These are phyloP conservation scores for Neodon shergylaensis DNA, from an alignment of 2,113 vertebrate genomes.

Conservation along the genomic window DNA sequence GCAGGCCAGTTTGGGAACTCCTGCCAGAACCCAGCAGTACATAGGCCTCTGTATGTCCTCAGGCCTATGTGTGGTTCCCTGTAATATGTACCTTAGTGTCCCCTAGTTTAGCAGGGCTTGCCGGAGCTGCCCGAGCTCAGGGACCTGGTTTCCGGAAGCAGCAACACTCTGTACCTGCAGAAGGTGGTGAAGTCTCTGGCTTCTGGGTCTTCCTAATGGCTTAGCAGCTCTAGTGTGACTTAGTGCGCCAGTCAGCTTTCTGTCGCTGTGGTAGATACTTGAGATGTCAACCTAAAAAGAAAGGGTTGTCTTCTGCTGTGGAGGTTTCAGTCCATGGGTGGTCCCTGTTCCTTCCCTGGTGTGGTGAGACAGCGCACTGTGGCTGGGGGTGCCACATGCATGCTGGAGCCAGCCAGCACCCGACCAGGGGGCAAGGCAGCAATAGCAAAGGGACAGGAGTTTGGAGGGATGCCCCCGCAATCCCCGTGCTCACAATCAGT, in stretches of 20 bases:
- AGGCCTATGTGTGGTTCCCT: no score
- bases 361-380: not conserved
- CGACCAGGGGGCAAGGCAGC: not conserved
- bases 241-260: not conserved
- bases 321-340: not conserved
- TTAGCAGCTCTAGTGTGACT: not conserved
- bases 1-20: not conserved
- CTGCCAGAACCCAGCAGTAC: not conserved
- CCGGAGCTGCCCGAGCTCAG: not conserved
- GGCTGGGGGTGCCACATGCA: no score
- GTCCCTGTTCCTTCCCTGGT: not conserved
- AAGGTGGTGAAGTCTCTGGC: not conserved
- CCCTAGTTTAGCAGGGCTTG: not conserved
- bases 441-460: no score
- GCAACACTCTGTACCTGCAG: not conserved
- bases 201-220: rapidly evolving
- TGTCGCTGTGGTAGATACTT: not conserved
- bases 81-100: rapidly evolving
- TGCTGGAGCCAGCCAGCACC: no score
- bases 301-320: not conserved
- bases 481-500: not conserved
- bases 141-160: not conserved
- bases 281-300: no score
- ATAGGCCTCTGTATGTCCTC: no score
- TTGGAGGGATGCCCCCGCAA: not conserved